Conservation (phyloP, 2,888 invertebrate species). For the Metellina segmentata region DNA sequence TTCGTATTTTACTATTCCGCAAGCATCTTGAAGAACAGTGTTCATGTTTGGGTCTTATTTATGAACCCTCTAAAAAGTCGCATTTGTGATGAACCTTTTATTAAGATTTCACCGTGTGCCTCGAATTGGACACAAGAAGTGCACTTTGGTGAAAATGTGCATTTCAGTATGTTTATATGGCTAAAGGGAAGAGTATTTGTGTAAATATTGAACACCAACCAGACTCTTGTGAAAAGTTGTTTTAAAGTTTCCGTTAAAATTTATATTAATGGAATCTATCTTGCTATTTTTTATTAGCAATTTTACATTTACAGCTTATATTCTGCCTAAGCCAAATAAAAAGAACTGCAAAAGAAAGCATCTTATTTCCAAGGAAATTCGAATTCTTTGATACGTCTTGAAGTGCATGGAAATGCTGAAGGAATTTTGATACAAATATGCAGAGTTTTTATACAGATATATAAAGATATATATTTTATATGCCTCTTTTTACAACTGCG, state of each 20-base stretch:
- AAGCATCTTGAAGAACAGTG: constrained; percentile 7
- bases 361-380: constrained; percentile 1
- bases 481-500: constrained; percentile 10
- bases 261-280: constrained; percentile 5
- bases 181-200: constrained; percentile 44
- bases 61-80: not conserved
- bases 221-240: not conserved
- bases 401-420: not conserved
- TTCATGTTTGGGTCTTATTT: not conserved
- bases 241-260: constrained; percentile 13
- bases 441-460: constrained; percentile 28
- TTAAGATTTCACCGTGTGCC: not conserved
- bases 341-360: not conserved
- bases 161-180: constrained; percentile 18
- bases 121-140: not conserved
- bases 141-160: constrained; percentile 5
- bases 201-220: not conserved
- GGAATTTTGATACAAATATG: constrained; percentile 28
- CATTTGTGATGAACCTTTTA: constrained; percentile 22
- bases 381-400: not conserved
- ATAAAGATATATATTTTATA: constrained; percentile 35
- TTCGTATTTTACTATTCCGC: constrained; percentile 32
- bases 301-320: not conserved
- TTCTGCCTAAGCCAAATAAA: constrained; percentile 24
- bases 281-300: not conserved